Conservation (phyloP, 2,888 invertebrate genomes). For the Acrobasis suavella region DNA sequence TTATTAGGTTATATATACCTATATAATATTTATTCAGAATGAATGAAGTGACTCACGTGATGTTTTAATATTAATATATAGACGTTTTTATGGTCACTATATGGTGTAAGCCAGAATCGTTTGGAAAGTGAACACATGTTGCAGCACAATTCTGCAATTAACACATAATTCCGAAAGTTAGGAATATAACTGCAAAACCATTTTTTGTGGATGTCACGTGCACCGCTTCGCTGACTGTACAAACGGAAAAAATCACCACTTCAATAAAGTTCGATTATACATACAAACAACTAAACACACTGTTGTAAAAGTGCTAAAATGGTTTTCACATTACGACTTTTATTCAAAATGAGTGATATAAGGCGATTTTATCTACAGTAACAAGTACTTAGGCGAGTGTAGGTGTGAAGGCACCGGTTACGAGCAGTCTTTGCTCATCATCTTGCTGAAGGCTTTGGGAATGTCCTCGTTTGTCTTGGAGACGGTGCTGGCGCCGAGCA, state of each 20-base stretch:
- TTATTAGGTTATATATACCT: no score
- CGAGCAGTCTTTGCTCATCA: constrained; percentile 74
- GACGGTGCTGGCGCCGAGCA: constrained; percentile 88
- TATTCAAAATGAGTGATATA: constrained; percentile 32
- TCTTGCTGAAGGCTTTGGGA: constrained; percentile 88
- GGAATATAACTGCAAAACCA: no score
- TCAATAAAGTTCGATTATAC: background rate
- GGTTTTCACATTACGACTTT: constrained; percentile 8
- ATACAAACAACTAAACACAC: background rate
- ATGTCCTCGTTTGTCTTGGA: constrained; percentile 92
- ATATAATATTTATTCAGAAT: no score
- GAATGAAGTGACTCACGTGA: no score
- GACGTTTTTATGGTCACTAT: no score
- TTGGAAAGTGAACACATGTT: no score
- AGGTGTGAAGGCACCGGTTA: constrained; percentile 45
- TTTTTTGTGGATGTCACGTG: no score
- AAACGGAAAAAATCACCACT: background rate
- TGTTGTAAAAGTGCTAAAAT: background rate
- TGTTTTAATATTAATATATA: no score
- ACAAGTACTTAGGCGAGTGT: constrained; percentile 32
- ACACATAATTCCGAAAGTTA: no score
- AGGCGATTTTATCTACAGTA: constrained; percentile 36
- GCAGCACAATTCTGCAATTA: no score
- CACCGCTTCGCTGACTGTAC: no score
- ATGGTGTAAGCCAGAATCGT: no score